Base-by-base conservation (phyloP, 2,797 vertebrate species). In the Xenentodon cancila region DNA sequence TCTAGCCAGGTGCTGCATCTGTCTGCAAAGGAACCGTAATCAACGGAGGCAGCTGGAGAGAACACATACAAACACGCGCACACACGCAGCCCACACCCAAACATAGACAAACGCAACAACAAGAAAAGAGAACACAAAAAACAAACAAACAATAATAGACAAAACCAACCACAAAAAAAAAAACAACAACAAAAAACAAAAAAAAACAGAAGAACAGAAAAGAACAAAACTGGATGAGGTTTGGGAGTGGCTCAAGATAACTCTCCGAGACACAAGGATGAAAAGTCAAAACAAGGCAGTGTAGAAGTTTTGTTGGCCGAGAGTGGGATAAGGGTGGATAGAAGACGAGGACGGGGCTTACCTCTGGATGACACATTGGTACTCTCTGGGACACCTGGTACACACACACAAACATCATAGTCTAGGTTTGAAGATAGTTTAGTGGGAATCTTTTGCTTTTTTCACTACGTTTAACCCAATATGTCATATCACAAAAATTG, bases 11-110 rank as follows among this genome's bases (percentile, higher is more conserved):
- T 97, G 95, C 96, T 99, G 97, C 98, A 99, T 98, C 97, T 98
- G 96, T 99, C 97, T 99, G 97, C 97, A 99, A 99, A 99, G 97
- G 97, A 99, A 99, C 97, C 96, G 97, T 98, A 97, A 97, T 99
- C 98, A 98, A 98, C 88, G 94, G 96, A 96, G 93, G 96, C 93
- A 94, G 96, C 98, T 99, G 95, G 93, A 96, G 94, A 96, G 79
- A 87, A 89, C 79, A 91, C 80, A 84, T 56, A 77, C 77, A 76
- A 54, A 73, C 61, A 58, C 50, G 57, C 19, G 18, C 43, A 7
- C 43, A 5, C 58, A 20, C 51, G 30, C 49, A 63, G 57, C 80
- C 77, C 75, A 73, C 69, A 84, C 61, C 79, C 70, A 11, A 53
- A 79, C 80, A 80, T 46, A 78, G 74, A 83, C 68, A 82, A 69